Conservation (phyloP, 2,113 vertebrate genomes). For the Siphamia tubifer region DNA sequence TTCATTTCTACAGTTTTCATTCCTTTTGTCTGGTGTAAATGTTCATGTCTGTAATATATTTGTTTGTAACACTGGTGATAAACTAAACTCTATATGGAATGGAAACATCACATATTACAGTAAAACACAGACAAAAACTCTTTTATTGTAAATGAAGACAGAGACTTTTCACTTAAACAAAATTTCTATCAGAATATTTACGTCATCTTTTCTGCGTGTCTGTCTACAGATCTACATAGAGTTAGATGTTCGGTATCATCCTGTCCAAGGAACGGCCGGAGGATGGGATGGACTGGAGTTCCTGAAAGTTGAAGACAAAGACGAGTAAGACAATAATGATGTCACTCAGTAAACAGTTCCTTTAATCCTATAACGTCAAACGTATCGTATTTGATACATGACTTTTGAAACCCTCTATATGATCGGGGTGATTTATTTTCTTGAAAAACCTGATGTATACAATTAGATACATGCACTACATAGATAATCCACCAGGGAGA, state of each 20-base stretch:
- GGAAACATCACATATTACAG: background rate
- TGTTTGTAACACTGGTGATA: too few relatives aligned
- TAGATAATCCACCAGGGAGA: too few relatives aligned
- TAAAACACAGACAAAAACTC: background rate
- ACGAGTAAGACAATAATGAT: slow-evolving; percentile 64
- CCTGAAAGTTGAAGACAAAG: slow-evolving; percentile 60
- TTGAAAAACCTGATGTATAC: too few relatives aligned
- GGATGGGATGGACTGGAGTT: slow-evolving; percentile 87
- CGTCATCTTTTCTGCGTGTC: background rate
- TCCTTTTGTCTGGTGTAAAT: too few relatives aligned
- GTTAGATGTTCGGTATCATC: slow-evolving; percentile 88
- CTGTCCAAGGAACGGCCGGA: slow-evolving; percentile 85
- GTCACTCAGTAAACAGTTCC: background rate
- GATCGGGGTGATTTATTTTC: too few relatives aligned
- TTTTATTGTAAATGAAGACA: too few relatives aligned
- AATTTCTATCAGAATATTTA: background rate
- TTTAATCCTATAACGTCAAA: background rate
- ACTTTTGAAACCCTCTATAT: too few relatives aligned
- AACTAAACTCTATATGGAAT: too few relatives aligned
- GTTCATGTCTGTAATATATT: too few relatives aligned
- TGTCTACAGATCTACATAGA: slow-evolving; percentile 86
- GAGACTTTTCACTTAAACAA: background rate
- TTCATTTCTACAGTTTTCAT: too few relatives aligned
- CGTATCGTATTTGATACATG: too few relatives aligned
- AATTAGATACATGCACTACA: too few relatives aligned